Percentiles rank a stretch among this genome's conserved stretches.
These are phyloP conservation scores for Periphyllus acericola DNA, from an alignment of 2,888 invertebrate genomes.

Conservation along the genomic window DNA sequence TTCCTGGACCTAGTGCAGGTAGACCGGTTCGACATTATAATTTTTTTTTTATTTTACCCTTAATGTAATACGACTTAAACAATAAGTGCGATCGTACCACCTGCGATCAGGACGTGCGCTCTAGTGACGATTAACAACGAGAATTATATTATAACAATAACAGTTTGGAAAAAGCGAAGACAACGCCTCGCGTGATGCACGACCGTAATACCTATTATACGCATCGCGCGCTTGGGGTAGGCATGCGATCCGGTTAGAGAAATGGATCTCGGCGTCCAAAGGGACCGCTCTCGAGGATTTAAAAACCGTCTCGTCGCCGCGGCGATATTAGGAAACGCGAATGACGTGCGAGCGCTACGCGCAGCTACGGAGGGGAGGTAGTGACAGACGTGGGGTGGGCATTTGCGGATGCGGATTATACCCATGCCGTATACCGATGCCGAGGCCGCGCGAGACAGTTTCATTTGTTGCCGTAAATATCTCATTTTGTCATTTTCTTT, in stretches of 20 bases:
- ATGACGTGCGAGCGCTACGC: background rate
- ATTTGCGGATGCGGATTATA: background rate
- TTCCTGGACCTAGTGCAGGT: too few species aligned
- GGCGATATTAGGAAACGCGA: too few species aligned
- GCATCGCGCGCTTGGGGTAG: too few species aligned
- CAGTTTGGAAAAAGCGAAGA: background rate
- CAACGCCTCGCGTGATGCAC: background rate
- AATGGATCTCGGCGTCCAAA: background rate
- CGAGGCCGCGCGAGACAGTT: background rate
- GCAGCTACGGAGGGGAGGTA: background rate
- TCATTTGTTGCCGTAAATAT: constrained; percentile 44
- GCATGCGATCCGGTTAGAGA: background rate
- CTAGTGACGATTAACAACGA: background rate
- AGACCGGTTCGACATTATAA: too few species aligned
- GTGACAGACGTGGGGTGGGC: background rate
- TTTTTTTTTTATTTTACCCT: too few species aligned
- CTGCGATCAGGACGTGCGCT: background rate
- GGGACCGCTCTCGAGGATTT: background rate
- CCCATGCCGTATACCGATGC: background rate
- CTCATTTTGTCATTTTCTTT: constrained; percentile 10
- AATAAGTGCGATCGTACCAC: too few species aligned
- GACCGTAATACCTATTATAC: too few species aligned
- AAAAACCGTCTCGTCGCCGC: background rate
- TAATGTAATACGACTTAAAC: too few species aligned
- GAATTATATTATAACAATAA: background rate